These are phyloP conservation scores for Malachius bipustulatus DNA, from an alignment of 2,888 invertebrate species.

Conservation along the genomic window DNA sequence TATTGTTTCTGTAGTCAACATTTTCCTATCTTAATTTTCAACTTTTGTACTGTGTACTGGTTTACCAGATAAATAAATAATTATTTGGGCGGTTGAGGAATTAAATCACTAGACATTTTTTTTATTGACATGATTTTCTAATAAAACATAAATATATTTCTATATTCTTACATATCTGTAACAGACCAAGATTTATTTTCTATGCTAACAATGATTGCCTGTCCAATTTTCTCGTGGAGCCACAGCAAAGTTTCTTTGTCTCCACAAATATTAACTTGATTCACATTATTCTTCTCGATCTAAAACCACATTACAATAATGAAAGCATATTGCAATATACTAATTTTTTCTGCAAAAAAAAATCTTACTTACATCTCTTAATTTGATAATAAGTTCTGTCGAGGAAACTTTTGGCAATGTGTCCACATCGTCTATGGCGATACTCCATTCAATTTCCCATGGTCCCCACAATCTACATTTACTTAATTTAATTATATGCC, in stretches of 20 bases:
- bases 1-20: too few relatives aligned
- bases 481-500: constrained; percentile 61
- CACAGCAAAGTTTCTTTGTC: constrained; percentile 53
- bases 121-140: too few relatives aligned
- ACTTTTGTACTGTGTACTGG: too few relatives aligned
- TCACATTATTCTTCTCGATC: constrained; percentile 25
- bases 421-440: constrained; percentile 59
- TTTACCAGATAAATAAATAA: too few relatives aligned
- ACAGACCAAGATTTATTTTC: constrained; percentile 54
- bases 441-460: constrained; percentile 67
- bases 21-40: too few relatives aligned
- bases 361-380: constrained; percentile 54
- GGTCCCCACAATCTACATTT: constrained; percentile 56
- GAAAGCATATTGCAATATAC: too few relatives aligned
- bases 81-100: too few relatives aligned
- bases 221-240: constrained; percentile 64
- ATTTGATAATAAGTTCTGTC: constrained; percentile 54
- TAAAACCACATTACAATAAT: constrained; percentile 20
- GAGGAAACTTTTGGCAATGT: constrained; percentile 43
- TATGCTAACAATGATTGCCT: constrained; percentile 60
- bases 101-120: too few relatives aligned
- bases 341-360: too few relatives aligned
- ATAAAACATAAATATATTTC: too few relatives aligned
- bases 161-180: too few relatives aligned
- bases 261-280: constrained; percentile 41